Evolutionary conservation across 2,113 vertebrate species (phyloP).

Genomic region (Ammospiza nelsoni): DNA sequence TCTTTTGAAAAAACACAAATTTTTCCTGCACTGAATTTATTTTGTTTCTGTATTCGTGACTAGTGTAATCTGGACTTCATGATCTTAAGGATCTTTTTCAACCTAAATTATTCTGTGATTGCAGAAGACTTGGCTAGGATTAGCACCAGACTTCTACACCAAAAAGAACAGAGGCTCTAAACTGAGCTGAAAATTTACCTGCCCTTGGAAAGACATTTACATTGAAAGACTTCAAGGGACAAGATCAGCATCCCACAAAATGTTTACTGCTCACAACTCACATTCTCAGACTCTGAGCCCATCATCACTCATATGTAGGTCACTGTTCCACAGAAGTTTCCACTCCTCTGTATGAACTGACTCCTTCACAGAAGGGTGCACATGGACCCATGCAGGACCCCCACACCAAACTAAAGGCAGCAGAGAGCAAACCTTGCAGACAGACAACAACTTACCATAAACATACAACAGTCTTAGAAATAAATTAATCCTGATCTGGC

Average conservation of each 20-base stretch:
- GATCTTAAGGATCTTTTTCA: background rate
- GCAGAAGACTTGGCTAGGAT: background rate
- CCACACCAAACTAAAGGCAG: background rate
- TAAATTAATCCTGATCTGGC: constrained; percentile 2
- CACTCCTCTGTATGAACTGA: background rate
- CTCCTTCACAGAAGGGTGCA: background rate
- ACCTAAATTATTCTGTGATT: background rate
- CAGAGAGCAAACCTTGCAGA: background rate
- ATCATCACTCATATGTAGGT: background rate
- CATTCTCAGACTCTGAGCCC: background rate
- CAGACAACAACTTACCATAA: background rate
- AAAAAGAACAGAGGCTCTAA: background rate
- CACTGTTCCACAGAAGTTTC: background rate
- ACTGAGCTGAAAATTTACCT: background rate
- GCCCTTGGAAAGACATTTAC: background rate
- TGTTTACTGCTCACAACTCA: background rate
- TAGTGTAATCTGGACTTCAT: background rate
- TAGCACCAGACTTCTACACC: background rate
- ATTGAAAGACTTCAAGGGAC: background rate
- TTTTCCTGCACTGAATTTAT: background rate
- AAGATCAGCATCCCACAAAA: background rate
- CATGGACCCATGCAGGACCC: background rate
- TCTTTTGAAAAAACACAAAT: background rate
- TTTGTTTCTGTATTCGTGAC: background rate
- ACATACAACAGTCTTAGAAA: background rate